Evolutionary conservation across 1,140 invertebrate genomes (phyloP).

Genomic region (Conus betulinus): DNA sequence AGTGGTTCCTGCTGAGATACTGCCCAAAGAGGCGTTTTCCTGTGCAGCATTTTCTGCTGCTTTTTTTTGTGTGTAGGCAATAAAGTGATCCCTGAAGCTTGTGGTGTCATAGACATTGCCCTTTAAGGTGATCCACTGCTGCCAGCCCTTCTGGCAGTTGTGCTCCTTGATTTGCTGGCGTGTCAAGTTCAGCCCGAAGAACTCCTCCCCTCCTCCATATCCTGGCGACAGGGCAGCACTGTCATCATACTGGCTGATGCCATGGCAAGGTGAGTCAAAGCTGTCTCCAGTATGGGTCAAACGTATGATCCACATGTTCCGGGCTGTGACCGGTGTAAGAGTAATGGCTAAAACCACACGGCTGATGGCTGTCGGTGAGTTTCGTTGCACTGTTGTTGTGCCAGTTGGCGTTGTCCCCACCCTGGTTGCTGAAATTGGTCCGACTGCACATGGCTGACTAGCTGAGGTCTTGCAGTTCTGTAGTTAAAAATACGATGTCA

Average conservation of each 20-base stretch:
- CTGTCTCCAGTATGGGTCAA: not conserved
- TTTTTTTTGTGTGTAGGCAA: conserved; percentile 21
- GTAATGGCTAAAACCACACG: not conserved
- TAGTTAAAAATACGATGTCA: not conserved
- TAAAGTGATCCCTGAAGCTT: conserved; percentile 31
- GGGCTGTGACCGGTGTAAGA: not conserved
- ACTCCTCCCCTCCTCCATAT: not conserved
- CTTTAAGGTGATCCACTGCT: conserved; percentile 27
- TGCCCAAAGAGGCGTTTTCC: not conserved
- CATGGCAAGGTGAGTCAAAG: not conserved
- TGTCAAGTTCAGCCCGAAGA: not conserved
- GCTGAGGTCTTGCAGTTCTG: not conserved
- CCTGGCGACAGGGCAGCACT: not conserved
- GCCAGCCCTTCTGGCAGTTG: conserved; percentile 23
- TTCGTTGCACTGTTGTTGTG: not conserved
- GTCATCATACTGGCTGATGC: not conserved
- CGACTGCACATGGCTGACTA: not conserved
- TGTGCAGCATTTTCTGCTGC: not conserved
- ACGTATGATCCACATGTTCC: not conserved
- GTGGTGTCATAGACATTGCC: conserved; percentile 31
- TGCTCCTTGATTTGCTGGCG: conserved; percentile 31
- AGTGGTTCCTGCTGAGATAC: not conserved
- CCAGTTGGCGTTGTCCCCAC: not conserved
- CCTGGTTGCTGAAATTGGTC: not conserved
- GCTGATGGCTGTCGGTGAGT: not conserved